Conservation (phyloP, 2,113 vertebrate genomes). For the Sterna hirundo region DNA sequence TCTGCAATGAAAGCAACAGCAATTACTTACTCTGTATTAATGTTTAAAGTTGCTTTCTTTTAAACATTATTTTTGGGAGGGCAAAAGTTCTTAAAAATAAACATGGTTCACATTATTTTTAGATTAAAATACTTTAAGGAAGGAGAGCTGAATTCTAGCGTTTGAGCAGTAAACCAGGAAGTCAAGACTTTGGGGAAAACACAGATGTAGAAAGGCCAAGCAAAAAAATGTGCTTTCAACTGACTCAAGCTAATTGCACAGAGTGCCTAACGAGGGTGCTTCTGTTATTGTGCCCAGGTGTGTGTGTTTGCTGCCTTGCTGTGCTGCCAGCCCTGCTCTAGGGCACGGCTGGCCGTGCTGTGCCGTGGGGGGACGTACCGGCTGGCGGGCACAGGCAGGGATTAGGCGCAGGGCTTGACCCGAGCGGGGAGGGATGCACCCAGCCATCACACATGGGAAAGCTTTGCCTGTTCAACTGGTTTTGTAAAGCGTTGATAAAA, state of each 20-base stretch:
- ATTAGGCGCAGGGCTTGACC: background rate
- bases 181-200: background rate
- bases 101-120: constrained; percentile 69
- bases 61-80: constrained; percentile 69
- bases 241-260: background rate
- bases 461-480: background rate
- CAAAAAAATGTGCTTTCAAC: background rate
- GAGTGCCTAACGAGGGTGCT: background rate
- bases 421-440: too few species aligned
- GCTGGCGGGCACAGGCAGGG: background rate
- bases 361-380: fast-evolving
- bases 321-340: background rate
- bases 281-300: background rate
- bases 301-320: background rate
- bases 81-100: constrained; percentile 68
- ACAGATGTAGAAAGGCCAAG: constrained; percentile 11
- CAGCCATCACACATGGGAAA: fast-evolving
- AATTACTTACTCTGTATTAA: constrained; percentile 70
- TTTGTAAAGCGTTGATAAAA: fast-evolving
- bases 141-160: constrained; percentile 32
- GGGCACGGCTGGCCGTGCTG: fast-evolving
- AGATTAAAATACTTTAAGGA: constrained; percentile 56
- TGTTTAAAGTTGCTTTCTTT: constrained; percentile 69
- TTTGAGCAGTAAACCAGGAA: constrained; percentile 53
- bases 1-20: constrained; percentile 63